phyloP scores from a whole-genome alignment of 2,797 vertebrate genomes.

The Adrianichthys oophorus region DNA sequence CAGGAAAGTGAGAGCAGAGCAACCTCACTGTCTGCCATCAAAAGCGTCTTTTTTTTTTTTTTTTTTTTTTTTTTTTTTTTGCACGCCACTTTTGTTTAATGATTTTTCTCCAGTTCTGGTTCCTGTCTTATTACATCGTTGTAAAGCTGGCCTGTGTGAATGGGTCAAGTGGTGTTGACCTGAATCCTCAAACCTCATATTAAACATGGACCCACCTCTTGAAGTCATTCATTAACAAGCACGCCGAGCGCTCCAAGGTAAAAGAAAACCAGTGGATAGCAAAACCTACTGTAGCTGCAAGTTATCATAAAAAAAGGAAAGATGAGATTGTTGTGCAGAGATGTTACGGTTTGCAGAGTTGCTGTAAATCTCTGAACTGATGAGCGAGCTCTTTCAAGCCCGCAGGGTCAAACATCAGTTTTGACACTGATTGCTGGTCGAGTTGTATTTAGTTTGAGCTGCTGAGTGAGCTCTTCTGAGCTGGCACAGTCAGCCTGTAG shows the following conservation, averaged over 20 bases:
- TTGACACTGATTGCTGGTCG: conserved; percentile 50
- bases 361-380: conserved; percentile 36
- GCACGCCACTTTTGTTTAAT: conserved; percentile 32
- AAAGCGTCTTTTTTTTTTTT: conserved; percentile 25
- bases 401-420: conserved; percentile 38
- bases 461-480: conserved; percentile 36
- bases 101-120: conserved; percentile 39
- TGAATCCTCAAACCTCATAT: conserved; percentile 51
- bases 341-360: conserved; percentile 17
- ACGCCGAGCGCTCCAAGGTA: not conserved
- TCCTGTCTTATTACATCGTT: conserved; percentile 36
- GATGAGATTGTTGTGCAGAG: conserved; percentile 8
- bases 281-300: conserved; percentile 2
- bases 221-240: conserved; percentile 46
- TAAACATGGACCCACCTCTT: conserved; percentile 34
- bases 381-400: conserved; percentile 31
- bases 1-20: conserved; percentile 25
- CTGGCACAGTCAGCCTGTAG: conserved; percentile 31
- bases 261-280: conserved; percentile 6
- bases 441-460: conserved; percentile 30
- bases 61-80: not conserved
- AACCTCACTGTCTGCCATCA: conserved; percentile 27
- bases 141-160: conserved; percentile 13
- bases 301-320: not conserved
- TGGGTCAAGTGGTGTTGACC: conserved; percentile 62